Evolutionary conservation across 92 coral and sea anemone species (phyloP).

Genomic region (Siderastrea radians): DNA sequence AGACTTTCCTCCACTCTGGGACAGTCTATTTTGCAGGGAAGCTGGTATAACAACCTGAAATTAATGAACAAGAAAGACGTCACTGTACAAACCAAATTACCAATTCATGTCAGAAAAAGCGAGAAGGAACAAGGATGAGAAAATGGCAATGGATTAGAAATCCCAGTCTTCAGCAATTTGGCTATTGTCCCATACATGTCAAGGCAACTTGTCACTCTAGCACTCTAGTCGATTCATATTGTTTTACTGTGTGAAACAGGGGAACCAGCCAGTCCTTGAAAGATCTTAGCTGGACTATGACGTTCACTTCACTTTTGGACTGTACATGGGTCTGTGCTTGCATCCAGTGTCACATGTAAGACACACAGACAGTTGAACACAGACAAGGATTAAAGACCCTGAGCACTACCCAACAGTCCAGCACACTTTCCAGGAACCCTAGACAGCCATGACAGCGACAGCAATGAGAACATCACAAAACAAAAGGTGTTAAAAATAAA

Average conservation of each 20-base stretch:
- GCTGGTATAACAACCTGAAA: constrained; percentile 75
- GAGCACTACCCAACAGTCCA: constrained; percentile 26
- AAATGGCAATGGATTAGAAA: background rate
- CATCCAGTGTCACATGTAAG: constrained; percentile 73
- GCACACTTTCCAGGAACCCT: background rate
- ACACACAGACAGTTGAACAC: constrained; percentile 35
- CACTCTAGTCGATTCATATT: background rate
- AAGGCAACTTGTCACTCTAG: too few species aligned
- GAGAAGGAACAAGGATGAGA: background rate
- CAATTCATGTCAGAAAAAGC: background rate
- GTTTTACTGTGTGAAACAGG: constrained; percentile 27
- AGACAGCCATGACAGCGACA: too few species aligned
- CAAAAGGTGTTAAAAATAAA: too few species aligned
- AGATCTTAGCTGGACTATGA: constrained; percentile 57
- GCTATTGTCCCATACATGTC: too few species aligned
- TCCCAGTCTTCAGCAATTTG: too few species aligned
- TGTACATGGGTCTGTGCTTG: constrained; percentile 64
- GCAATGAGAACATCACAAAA: too few species aligned
- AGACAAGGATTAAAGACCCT: constrained; percentile 17
- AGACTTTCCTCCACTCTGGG: constrained; percentile 61
- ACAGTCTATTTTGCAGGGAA: constrained; percentile 65
- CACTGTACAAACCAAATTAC: background rate
- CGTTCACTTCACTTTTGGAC: constrained; percentile 54
- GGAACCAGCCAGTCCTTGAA: constrained; percentile 49
- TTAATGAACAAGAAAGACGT: background rate